Percentiles rank a stretch among this genome's conserved stretches.
These are phyloP conservation scores for Tupiocoris notatus DNA, from an alignment of 2,888 invertebrate species.

Conservation along the genomic window DNA sequence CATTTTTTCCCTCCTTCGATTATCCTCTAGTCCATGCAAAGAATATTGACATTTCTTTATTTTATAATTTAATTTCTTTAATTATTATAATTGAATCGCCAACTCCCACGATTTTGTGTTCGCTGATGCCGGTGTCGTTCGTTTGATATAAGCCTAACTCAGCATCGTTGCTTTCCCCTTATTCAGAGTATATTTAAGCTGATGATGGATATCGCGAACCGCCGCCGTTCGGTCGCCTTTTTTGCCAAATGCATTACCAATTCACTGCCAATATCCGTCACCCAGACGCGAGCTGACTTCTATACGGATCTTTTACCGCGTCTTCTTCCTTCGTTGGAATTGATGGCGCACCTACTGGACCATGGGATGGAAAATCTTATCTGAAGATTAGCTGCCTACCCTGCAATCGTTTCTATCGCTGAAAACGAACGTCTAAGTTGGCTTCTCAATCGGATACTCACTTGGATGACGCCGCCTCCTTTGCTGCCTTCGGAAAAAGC, in stretches of 20 bases:
- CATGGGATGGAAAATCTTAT: conserved; percentile 40
- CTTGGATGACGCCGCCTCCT: conserved; percentile 88
- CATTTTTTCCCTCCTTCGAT: too few species aligned
- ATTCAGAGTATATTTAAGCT: background rate
- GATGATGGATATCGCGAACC: background rate
- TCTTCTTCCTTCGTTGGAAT: background rate
- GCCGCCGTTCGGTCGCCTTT: background rate
- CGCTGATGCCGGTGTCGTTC: too few species aligned
- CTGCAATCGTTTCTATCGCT: background rate
- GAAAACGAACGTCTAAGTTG: background rate
- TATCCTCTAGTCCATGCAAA: too few species aligned
- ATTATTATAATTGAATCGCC: too few species aligned
- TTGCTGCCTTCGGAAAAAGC: conserved; percentile 79
- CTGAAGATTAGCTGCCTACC: conserved; percentile 24
- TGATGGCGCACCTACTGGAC: conserved; percentile 18
- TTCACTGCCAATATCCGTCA: background rate
- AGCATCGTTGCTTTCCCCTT: background rate
- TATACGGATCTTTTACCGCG: background rate
- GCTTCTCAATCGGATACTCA: conserved; percentile 53
- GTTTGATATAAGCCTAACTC: background rate
- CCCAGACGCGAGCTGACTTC: background rate
- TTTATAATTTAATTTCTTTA: too few species aligned
- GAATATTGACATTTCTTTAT: too few species aligned
- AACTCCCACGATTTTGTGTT: too few species aligned
- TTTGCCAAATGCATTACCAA: background rate